Percentiles rank a stretch among this genome's conserved stretches.
phyloP scores from a whole-genome alignment of 2,797 vertebrate species.

The Neoniphon sammara region DNA sequence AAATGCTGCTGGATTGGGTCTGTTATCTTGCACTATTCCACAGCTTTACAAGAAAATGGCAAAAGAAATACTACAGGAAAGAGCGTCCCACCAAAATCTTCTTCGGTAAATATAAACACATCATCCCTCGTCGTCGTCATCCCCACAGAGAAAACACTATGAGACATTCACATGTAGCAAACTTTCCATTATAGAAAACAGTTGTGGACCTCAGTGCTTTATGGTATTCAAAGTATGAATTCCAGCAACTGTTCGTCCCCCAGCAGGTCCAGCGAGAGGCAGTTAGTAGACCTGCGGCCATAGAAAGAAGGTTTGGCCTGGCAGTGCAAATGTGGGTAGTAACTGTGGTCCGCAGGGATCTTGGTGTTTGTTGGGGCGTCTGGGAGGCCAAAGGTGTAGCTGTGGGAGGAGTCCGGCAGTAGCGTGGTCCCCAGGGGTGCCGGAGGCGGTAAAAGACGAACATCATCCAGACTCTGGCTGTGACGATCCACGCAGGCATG shows the following conservation, averaged over 20 bases:
- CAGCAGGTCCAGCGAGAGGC: constrained; percentile 86
- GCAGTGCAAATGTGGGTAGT: constrained; percentile 78
- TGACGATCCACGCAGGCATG: constrained; percentile 77
- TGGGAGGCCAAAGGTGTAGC: constrained; percentile 85
- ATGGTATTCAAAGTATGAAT: constrained; percentile 77
- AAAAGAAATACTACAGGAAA: constrained; percentile 20
- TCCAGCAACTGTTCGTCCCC: constrained; percentile 84
- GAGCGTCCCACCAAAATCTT: not conserved
- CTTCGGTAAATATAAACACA: constrained; percentile 17
- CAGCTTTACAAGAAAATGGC: constrained; percentile 23
- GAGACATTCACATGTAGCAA: constrained; percentile 31
- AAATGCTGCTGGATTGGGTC: constrained; percentile 43
- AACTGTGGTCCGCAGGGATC: constrained; percentile 67
- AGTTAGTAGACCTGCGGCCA: constrained; percentile 85
- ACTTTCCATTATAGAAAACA: not conserved
- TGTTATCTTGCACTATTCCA: constrained; percentile 10
- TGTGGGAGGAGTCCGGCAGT: constrained; percentile 83
- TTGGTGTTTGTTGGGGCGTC: constrained; percentile 75
- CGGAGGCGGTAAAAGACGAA: constrained; percentile 74
- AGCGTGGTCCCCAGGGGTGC: constrained; percentile 67
- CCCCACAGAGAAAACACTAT: constrained; percentile 18
- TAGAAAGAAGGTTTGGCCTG: constrained; percentile 85
- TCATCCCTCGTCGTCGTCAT: constrained; percentile 4
- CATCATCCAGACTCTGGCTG: constrained; percentile 85
- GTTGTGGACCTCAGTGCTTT: constrained; percentile 9